Evolutionary conservation across 2,113 vertebrate genomes (phyloP), one percentile per base, ranked within the genome.

Genomic region (Regulus satrapa): DNA sequence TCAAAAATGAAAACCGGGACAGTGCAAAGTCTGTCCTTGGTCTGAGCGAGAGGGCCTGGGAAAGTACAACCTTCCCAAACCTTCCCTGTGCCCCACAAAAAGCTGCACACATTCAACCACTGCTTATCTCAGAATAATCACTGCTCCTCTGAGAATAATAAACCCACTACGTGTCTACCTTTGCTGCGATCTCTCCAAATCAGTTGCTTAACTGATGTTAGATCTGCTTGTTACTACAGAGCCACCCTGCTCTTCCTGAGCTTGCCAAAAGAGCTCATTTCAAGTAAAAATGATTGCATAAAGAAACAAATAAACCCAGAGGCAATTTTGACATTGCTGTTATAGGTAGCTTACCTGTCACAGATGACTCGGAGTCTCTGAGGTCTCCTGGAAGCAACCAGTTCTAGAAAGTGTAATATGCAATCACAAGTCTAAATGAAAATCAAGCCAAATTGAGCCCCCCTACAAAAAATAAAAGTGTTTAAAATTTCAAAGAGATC

Each of bases 261-360:
- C 76, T 93, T 93, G 92, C 95, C 82, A 88, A 29, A 95, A 92
- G 96, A 97, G 88, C 86, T 95, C 85, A 84, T 88, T 95, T 95
- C 95, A 96, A 97, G 85, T 91, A 95, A 97, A 97, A 98, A 97
- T 90, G 95, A 80, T 63, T 97, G 92, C 80, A 94, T 88, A 92
- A 96, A 94, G 95, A 96, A 97, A 90, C 89, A 95, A 97, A 94
- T 91, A 92, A 86, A 93, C 80, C 91, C 94, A 88, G 80, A 85
- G 95, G 96, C 40, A 0, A 89, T 73, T 90, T 79, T 96, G 77
- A 95, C 87, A 59, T 72, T 69, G 64, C 84, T 4, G 0, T 91
- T 89, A 68, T 36, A 94, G 52, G 63, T 88, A 86, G 61, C 97
- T 98, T 96, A 99, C 99, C 98, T 98, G 98, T 98, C 98, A 98